Evolutionary conservation across 2,888 invertebrate species (phyloP).

Genomic region (Amphipyra tragopoginis): DNA sequence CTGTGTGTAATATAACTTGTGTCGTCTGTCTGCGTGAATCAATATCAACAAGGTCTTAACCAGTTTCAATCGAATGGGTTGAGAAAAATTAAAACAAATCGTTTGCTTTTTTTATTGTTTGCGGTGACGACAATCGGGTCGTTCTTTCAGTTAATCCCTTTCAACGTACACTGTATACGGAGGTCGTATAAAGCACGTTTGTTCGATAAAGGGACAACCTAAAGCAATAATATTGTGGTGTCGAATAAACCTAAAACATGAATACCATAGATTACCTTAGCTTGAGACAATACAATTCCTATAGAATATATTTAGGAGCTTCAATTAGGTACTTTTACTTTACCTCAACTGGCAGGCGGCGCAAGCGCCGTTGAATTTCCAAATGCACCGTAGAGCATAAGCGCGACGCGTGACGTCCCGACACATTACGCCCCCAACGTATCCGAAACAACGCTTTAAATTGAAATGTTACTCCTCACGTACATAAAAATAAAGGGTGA

Average conservation of each 20-base stretch:
- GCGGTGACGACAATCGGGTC: too few species aligned
- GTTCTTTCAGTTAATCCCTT: too few species aligned
- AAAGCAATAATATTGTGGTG: not conserved
- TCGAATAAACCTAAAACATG: too few species aligned
- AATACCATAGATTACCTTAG: not conserved
- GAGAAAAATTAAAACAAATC: conserved; percentile 19
- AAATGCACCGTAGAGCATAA: conserved; percentile 26
- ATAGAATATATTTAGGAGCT: not conserved
- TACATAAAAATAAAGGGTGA: conserved; percentile 7
- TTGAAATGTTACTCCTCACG: conserved; percentile 3
- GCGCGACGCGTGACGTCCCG: conserved; percentile 9
- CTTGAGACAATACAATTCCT: not conserved
- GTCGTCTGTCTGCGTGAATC: conserved; percentile 20
- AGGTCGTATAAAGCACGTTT: not conserved
- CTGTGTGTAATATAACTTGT: conserved; percentile 8
- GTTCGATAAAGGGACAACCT: conserved; percentile 3
- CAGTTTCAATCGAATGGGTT: conserved; percentile 19
- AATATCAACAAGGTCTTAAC: conserved; percentile 24
- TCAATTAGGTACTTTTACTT: conserved; percentile 24
- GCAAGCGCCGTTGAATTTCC: conserved; percentile 30
- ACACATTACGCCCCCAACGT: conserved; percentile 10
- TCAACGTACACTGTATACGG: too few species aligned
- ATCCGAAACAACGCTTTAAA: conserved; percentile 14
- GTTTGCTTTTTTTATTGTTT: too few species aligned
- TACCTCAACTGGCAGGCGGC: conserved; percentile 11